These are phyloP conservation scores for Cantharis rustica DNA, from an alignment of 2,888 invertebrate genomes.

Conservation along the genomic window DNA sequence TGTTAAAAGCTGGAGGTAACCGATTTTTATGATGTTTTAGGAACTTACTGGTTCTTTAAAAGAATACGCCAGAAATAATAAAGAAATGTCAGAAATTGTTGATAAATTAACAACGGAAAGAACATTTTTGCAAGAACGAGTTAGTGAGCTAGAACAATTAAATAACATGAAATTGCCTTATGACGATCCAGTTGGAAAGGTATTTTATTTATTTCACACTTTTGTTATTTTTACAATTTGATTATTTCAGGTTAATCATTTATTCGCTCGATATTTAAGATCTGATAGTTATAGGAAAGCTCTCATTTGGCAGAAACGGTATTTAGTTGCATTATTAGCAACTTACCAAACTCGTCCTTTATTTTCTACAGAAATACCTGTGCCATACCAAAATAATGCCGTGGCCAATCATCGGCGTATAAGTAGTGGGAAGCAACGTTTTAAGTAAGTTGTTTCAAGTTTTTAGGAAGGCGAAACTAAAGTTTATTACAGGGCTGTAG, in stretches of 20 bases:
- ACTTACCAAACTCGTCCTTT: slow-evolving; percentile 47
- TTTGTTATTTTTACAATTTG: not conserved
- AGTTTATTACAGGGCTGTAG: slow-evolving; percentile 55
- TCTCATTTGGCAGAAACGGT: slow-evolving; percentile 88
- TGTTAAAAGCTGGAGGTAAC: too few relatives aligned
- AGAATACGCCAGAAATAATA: slow-evolving; percentile 60
- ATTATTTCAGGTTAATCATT: slow-evolving; percentile 56
- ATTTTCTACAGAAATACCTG: slow-evolving; percentile 16
- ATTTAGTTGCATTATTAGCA: slow-evolving; percentile 72
- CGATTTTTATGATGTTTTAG: slow-evolving; percentile 36
- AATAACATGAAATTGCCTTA: slow-evolving; percentile 42
- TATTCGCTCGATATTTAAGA: slow-evolving; percentile 72
- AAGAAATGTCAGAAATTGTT: slow-evolving; percentile 56
- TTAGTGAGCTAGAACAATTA: slow-evolving; percentile 54
- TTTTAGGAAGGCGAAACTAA: not conserved
- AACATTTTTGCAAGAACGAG: slow-evolving; percentile 55
- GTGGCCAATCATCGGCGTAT: slow-evolving; percentile 59
- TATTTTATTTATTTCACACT: slow-evolving; percentile 16
- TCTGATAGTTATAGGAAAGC: slow-evolving; percentile 87
- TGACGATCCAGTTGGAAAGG: slow-evolving; percentile 49
- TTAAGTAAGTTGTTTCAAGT: slow-evolving; percentile 46
- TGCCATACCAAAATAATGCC: not conserved
- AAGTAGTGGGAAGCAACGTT: slow-evolving; percentile 56
- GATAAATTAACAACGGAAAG: slow-evolving; percentile 57
- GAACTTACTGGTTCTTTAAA: slow-evolving; percentile 59